phyloP scores from a whole-genome alignment of 2,888 invertebrate species.

The Acanthoscelides obtectus region DNA sequence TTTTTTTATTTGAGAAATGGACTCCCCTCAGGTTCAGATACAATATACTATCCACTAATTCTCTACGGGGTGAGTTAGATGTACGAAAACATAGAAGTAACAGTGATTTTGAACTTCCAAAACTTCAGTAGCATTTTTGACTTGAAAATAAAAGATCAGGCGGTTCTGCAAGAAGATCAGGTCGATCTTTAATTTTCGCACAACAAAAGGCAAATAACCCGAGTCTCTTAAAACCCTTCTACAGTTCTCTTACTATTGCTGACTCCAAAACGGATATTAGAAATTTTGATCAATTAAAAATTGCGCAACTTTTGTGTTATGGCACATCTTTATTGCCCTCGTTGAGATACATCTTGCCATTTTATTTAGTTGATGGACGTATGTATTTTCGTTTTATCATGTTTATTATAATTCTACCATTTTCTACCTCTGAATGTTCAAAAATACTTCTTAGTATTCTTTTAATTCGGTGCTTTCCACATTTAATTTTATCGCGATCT shows the following conservation, averaged over 20 bases:
- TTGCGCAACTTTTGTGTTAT: background rate
- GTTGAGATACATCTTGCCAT: constrained; percentile 1
- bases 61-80: background rate
- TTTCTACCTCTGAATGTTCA: constrained; percentile 30
- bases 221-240: no score
- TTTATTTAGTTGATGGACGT: constrained; percentile 16
- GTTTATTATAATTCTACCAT: constrained; percentile 25
- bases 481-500: constrained; percentile 4
- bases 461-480: constrained; percentile 25
- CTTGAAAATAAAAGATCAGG: no score
- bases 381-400: constrained; percentile 28
- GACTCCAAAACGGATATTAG: no score
- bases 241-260: no score
- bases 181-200: no score
- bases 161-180: no score
- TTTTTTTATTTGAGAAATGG: constrained; percentile 8
- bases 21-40: constrained; percentile 24
- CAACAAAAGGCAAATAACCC: no score
- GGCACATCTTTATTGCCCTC: background rate
- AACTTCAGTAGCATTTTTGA: no score
- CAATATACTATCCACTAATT: constrained; percentile 8
- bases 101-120: no score
- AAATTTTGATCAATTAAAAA: no score
- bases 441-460: constrained; percentile 17
- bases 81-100: background rate